phyloP scores from a whole-genome alignment of 2,113 vertebrate species.

The Pollimyrus isidori region DNA sequence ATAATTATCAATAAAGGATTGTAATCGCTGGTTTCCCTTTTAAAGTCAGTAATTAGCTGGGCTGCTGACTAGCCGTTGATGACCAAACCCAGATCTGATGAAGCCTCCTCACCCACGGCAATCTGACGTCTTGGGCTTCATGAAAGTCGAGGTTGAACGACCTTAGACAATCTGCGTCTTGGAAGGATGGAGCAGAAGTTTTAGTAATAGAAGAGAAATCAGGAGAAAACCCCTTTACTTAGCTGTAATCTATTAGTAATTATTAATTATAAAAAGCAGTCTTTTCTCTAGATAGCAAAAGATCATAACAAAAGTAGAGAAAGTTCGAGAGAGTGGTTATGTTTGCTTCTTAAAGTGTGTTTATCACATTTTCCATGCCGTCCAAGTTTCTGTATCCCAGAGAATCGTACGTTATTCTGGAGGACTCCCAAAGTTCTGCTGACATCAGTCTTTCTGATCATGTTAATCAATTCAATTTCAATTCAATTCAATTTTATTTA shows the following conservation, averaged over 20 bases:
- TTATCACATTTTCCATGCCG: neutral
- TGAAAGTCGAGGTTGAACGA: neutral
- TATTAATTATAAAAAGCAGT: neutral
- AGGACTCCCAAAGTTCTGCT: neutral
- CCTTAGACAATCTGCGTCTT: neutral
- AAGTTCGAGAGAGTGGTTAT: neutral
- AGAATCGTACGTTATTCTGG: neutral
- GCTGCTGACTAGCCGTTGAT: neutral
- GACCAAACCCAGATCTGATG: neutral
- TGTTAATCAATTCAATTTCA: neutral
- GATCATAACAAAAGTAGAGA: neutral
- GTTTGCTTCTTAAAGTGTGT: neutral
- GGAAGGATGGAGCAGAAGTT: neutral
- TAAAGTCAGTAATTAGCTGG: neutral
- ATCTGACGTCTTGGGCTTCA: neutral
- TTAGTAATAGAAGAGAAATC: neutral
- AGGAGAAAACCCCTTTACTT: neutral
- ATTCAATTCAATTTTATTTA: too few relatives aligned
- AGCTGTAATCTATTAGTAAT: neutral
- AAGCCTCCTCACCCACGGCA: neutral
- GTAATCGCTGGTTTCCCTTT: neutral
- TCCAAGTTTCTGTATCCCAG: neutral
- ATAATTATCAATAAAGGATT: neutral
- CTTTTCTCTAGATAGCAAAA: neutral
- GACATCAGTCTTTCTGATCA: neutral